phyloP scores from a whole-genome alignment of 2,888 invertebrate species.

The Hedychridium roseum region DNA sequence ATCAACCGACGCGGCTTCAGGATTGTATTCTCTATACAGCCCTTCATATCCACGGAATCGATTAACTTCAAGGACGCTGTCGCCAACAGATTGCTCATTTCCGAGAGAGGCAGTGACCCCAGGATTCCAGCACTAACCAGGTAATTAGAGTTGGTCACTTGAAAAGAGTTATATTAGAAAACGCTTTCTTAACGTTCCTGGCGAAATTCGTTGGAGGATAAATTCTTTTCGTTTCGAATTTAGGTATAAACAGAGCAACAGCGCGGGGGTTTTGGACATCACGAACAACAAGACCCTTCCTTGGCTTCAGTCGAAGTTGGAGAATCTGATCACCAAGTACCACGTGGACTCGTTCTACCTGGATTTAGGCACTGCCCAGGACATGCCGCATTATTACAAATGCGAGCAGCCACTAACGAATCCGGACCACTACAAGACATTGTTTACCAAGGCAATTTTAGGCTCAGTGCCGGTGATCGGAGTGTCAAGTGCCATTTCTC shows the following conservation, averaged over 20 bases:
- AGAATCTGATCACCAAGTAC: conserved; percentile 74
- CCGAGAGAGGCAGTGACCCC: conserved; percentile 80
- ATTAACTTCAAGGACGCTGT: conserved; percentile 83
- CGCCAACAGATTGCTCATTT: conserved; percentile 76
- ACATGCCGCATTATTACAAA: conserved; percentile 87
- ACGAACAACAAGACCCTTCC: conserved; percentile 83
- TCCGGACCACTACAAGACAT: conserved; percentile 83
- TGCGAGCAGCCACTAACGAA: conserved; percentile 77
- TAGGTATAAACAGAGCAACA: conserved; percentile 80
- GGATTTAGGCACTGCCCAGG: conserved; percentile 83
- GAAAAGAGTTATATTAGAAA: no score
- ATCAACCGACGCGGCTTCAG: conserved; percentile 85
- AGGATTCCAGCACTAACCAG: conserved; percentile 81
- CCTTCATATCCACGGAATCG: conserved; percentile 89
- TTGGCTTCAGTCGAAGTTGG: conserved; percentile 81
- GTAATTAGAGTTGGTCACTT: no score
- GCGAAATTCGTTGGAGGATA: no score
- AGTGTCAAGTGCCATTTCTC: conserved; percentile 81
- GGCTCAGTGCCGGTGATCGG: conserved; percentile 76
- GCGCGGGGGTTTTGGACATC: conserved; percentile 86
- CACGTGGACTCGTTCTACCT: conserved; percentile 87
- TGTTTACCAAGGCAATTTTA: conserved; percentile 72
- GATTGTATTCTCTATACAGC: conserved; percentile 88
- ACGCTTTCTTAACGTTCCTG: no score
- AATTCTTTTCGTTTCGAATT: background rate